Percentiles rank a stretch among this genome's conserved stretches.
phyloP scores from a whole-genome alignment of 2,797 vertebrate species.

The Hemibagrus guttatus region DNA sequence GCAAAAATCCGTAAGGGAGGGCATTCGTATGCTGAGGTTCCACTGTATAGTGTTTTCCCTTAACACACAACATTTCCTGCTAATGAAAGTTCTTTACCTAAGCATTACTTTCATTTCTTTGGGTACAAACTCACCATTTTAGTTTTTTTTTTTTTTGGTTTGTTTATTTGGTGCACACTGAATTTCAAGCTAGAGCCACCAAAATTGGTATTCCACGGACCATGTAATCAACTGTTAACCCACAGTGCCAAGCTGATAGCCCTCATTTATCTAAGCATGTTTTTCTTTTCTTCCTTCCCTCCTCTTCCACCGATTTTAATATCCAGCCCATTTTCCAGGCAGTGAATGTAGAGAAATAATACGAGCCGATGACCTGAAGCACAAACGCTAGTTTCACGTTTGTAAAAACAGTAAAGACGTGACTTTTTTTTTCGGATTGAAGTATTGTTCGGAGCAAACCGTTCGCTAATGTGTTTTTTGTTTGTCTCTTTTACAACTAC shows the following conservation, averaged over 20 bases:
- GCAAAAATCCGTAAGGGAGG: too few species aligned
- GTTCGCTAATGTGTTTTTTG: not conserved
- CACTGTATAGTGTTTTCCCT: not conserved
- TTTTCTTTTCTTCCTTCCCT: not conserved
- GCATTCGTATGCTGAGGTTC: too few species aligned
- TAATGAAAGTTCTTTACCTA: not conserved
- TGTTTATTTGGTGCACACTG: not conserved
- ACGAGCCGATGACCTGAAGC: constrained; percentile 6
- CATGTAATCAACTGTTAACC: constrained; percentile 33
- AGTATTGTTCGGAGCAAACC: not conserved
- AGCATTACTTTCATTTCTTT: not conserved
- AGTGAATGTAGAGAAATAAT: constrained; percentile 7
- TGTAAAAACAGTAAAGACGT: not conserved
- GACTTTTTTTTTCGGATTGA: not conserved
- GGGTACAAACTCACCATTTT: not conserved
- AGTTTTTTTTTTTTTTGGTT: too few species aligned
- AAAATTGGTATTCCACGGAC: constrained; percentile 24
- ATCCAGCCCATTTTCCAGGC: constrained; percentile 1
- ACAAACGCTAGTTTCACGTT: not conserved
- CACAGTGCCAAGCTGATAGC: constrained; percentile 19
- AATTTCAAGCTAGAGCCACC: constrained; percentile 4
- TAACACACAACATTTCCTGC: not conserved
- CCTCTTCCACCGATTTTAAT: constrained; percentile 9
- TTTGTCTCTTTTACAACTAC: not conserved
- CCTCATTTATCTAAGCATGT: constrained; percentile 18